These are phyloP conservation scores for Melanotaenia nigrans DNA, from an alignment of 2,797 vertebrate genomes.

Conservation along the genomic window DNA sequence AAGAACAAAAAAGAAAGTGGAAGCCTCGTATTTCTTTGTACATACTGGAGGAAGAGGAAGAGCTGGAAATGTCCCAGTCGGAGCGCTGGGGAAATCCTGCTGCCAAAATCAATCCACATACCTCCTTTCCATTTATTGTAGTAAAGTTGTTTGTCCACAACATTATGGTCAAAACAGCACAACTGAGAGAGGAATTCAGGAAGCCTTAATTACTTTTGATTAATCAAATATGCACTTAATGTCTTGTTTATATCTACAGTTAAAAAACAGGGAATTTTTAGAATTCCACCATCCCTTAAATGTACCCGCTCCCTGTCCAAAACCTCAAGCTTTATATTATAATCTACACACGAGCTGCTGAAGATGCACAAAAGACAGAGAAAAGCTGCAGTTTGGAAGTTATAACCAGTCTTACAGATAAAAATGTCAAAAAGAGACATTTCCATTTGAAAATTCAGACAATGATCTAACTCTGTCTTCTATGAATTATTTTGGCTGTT, in stretches of 20 bases:
- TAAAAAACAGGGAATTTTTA: constrained; percentile 57
- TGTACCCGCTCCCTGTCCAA: constrained; percentile 24
- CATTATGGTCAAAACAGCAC: constrained; percentile 13
- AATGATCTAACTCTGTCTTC: no score
- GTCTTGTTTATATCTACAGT: constrained; percentile 62
- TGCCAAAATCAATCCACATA: constrained; percentile 13
- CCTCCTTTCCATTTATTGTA: constrained; percentile 61
- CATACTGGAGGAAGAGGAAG: constrained; percentile 51
- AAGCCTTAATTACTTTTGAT: constrained; percentile 45
- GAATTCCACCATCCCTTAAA: constrained; percentile 52
- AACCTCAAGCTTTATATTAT: constrained; percentile 23
- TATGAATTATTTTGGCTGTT: no score
- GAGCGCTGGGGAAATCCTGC: constrained; percentile 55
- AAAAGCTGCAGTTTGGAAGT: neutral
- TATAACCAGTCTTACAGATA: no score
- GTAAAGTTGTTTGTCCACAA: constrained; percentile 14
- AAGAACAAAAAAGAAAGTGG: neutral
- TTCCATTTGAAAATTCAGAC: no score
- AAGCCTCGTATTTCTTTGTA: neutral
- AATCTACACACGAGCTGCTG: constrained; percentile 9
- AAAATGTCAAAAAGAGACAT: no score
- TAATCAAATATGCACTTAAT: constrained; percentile 45
- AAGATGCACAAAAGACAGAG: constrained; percentile 1
- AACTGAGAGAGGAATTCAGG: constrained; percentile 32
- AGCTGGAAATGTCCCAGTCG: constrained; percentile 34